Conservation (phyloP, 2,113 vertebrate species). For the Ictalurus furcatus region DNA sequence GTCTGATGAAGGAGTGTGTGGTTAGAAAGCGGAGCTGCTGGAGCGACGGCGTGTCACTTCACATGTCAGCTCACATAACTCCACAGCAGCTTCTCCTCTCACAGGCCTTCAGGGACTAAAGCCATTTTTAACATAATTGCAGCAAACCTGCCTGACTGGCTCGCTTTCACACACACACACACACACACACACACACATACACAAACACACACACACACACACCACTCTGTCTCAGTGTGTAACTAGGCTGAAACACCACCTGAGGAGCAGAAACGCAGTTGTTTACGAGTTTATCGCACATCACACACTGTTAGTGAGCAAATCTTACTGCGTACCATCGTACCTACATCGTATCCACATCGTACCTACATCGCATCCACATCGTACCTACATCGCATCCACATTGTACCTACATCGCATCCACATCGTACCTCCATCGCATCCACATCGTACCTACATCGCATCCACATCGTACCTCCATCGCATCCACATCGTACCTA, state of each 20-base stretch:
- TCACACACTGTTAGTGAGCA: neutral
- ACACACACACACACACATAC: conserved; percentile 23
- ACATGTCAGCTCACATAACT: conserved; percentile 34
- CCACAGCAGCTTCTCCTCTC: conserved; percentile 31
- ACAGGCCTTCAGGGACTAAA: conserved; percentile 67
- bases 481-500: neutral
- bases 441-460: neutral
- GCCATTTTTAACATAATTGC: conserved; percentile 75
- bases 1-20: neutral
- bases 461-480: neutral
- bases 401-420: neutral
- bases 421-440: neutral
- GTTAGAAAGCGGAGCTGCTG: neutral
- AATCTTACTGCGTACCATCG: neutral
- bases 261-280: neutral
- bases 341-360: neutral
- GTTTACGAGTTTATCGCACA: conserved; percentile 14
- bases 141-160: conserved; percentile 75
- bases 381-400: neutral
- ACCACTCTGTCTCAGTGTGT: conserved; percentile 22
- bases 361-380: neutral
- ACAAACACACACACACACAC: conserved; percentile 21
- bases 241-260: neutral
- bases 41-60: conserved; percentile 30
- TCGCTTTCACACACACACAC: conserved; percentile 43